Conservation (phyloP, 2,888 invertebrate species). For the Ennomos fuscantarius region DNA sequence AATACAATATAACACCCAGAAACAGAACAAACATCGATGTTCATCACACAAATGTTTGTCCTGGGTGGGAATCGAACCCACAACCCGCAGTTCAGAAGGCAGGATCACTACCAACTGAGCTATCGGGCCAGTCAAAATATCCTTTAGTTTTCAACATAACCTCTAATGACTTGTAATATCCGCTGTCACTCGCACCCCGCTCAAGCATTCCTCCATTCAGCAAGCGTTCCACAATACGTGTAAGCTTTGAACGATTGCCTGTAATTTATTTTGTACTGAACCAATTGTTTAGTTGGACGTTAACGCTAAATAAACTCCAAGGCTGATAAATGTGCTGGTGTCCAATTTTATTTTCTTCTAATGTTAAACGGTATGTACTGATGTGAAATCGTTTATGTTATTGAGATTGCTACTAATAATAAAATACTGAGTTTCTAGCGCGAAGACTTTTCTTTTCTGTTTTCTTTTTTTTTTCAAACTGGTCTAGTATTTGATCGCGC, state of each 20-base stretch:
- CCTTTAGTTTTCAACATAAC: no score
- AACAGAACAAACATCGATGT: no score
- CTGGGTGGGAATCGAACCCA: no score
- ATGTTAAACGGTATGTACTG: conserved; percentile 1
- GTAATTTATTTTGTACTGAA: conserved; percentile 60
- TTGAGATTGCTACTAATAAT: no score
- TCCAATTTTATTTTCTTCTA: conserved; percentile 22
- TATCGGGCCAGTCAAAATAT: no score
- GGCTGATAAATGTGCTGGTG: conserved; percentile 34
- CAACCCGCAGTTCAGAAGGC: no score
- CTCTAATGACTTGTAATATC: background rate
- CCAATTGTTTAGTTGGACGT: conserved; percentile 54
- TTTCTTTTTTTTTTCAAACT: background rate
- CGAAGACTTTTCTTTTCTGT: background rate
- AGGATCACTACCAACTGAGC: no score
- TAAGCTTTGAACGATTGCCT: conserved; percentile 53
- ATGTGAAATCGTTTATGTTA: no score
- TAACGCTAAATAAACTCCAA: conserved; percentile 39
- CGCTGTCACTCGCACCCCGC: conserved; percentile 33
- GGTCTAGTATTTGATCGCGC: no score
- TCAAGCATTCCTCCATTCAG: conserved; percentile 42
- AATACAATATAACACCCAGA: no score
- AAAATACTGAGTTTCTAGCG: no score
- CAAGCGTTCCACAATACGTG: conserved; percentile 39
- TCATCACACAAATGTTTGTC: no score